Evolutionary conservation across 2,888 invertebrate genomes (phyloP).

Genomic region (Rhagonycha lutea): DNA sequence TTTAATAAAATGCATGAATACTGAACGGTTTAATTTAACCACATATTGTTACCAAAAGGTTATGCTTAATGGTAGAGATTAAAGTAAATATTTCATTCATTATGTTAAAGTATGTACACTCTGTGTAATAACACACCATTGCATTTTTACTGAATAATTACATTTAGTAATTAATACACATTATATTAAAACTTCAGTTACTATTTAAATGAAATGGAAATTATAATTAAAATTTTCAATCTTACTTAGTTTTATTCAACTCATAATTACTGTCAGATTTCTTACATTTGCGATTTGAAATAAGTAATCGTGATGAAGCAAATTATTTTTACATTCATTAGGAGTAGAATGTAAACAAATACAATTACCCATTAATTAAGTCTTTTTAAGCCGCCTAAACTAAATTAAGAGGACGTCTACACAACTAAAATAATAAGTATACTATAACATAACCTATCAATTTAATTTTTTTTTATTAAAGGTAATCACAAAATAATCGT

Average conservation of each 20-base stretch:
- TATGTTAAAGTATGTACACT: constrained; percentile 28
- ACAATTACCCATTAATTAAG: not conserved
- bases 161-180: not conserved
- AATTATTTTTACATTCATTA: not conserved
- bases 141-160: not conserved
- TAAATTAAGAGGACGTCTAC: not conserved
- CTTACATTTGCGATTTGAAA: not conserved
- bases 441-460: not conserved
- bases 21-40: not conserved
- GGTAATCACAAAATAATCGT: not conserved
- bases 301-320: not conserved
- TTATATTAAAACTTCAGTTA: not conserved
- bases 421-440: not conserved
- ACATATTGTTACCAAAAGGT: constrained; percentile 3
- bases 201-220: not conserved
- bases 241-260: not conserved
- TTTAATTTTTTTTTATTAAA: not conserved
- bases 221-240: not conserved
- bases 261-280: not conserved
- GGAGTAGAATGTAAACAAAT: not conserved
- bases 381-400: not conserved
- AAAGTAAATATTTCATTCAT: constrained; percentile 30
- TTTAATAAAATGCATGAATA: constrained; percentile 28
- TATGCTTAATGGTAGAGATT: constrained; percentile 15
- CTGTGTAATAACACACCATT: constrained; percentile 26